Base-by-base conservation (phyloP, 2,113 vertebrate genomes). In the Zosterops pallidus region DNA sequence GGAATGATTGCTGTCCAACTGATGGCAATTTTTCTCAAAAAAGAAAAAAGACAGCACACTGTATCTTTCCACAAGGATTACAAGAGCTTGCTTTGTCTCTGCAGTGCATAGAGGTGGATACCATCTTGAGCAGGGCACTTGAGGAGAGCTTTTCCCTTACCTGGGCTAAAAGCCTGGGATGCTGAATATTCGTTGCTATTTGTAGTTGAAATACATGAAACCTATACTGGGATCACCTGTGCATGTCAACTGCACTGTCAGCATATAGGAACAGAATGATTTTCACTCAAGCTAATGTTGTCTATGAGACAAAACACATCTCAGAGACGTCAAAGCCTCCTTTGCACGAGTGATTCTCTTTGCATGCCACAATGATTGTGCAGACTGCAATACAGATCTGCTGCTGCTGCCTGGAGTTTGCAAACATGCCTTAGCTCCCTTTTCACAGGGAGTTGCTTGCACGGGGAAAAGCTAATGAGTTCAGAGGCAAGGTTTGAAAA, bases 341-440 rank as follows among this genome's bases (percentile, higher is more conserved):
- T 92, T 93, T 94, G 93, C 79, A 94, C 31, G 4, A 92, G 68
- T n/a, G 83, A 53, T 84, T 91, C 69, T 62, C 85, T 91, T 95
- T 95, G 84, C 78, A 62, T 95, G 90, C 87, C 64, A 64, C 81
- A 65, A 4, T 17, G 67, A 79, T 64, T 89, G 92, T 96, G 79
- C 85, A 31, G 76, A 75, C 82, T 93, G 68, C 69, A 56, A 92
- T 60, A 88, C 60, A 84, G 88, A 88, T 63, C 71, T 74, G 46
- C 44, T 86, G 64, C 49, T 80, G 67, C 81, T 95, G 93, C 46
- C 42, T 85, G 57, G 57, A 92, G 91, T 93, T 85, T 96, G 85
- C 89, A 94, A 96, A 96, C 71, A 91, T 89, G 94, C 78, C 82
- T 87, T 85, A 75, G 63, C 79, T 90, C 71, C 42, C 68, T 93